Conservation (phyloP, 2,797 vertebrate genomes). For the Argentina silus region DNA sequence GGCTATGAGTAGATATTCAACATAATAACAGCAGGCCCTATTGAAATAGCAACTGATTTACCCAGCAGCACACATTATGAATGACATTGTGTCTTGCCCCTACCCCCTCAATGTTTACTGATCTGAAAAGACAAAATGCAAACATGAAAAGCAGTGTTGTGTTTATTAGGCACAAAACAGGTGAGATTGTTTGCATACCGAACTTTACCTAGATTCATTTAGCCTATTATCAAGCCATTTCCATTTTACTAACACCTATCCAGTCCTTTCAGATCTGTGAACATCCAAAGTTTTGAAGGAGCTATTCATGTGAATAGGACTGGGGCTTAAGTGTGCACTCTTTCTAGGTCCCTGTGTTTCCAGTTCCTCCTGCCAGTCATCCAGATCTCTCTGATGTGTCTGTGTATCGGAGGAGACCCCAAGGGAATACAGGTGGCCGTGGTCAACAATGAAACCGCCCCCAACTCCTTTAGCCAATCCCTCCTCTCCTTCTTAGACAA, state of each 20-base stretch:
- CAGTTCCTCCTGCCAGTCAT: constrained; percentile 84
- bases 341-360: constrained; percentile 78
- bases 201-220: no score
- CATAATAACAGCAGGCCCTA: neutral
- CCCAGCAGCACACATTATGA: no score
- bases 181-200: no score
- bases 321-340: neutral
- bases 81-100: neutral
- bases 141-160: no score
- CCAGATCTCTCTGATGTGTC: constrained; percentile 82
- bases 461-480: constrained; percentile 60
- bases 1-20: neutral
- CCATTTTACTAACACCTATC: no score
- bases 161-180: no score
- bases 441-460: constrained; percentile 80
- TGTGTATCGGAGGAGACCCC: constrained; percentile 80
- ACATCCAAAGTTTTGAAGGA: neutral
- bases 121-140: neutral
- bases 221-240: no score
- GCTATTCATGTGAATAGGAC: neutral
- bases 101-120: neutral
- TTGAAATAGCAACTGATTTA: neutral
- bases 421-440: constrained; percentile 77
- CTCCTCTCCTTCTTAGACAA: constrained; percentile 81
- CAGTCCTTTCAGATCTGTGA: no score